Percentiles rank a stretch among this genome's conserved stretches.
These are phyloP conservation scores for Eledone cirrhosa DNA, from an alignment of 2,888 invertebrate species.

Conservation along the genomic window DNA sequence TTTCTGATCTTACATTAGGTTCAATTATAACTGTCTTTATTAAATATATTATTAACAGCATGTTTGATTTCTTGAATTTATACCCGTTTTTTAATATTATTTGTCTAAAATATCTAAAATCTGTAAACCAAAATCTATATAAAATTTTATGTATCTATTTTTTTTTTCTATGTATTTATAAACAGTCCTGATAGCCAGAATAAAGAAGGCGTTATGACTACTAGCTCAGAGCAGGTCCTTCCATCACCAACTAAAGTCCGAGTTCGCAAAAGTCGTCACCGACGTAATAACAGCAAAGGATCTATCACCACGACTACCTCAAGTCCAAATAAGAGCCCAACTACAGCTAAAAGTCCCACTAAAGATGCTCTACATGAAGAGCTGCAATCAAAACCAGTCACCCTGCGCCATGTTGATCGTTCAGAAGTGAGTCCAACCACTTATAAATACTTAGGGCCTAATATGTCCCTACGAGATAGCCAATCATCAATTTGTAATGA, in stretches of 20 bases:
- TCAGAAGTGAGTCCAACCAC: conserved; percentile 44
- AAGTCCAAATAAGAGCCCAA: conserved; percentile 55
- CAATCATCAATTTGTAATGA: conserved; percentile 31
- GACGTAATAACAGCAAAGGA: conserved; percentile 64
- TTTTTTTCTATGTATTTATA: conserved; percentile 12
- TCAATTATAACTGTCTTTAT: no score
- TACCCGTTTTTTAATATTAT: no score
- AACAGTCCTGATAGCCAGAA: conserved; percentile 55
- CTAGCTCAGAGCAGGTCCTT: conserved; percentile 55
- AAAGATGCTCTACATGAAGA: conserved; percentile 55
- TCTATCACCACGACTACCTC: conserved; percentile 52
- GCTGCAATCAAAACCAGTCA: conserved; percentile 44
- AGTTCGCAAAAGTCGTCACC: conserved; percentile 62
- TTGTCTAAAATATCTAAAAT: no score
- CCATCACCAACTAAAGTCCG: conserved; percentile 59
- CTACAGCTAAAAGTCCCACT: conserved; percentile 52
- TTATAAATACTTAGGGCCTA: conserved; percentile 58
- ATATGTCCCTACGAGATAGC: conserved; percentile 55
- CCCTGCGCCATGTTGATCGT: conserved; percentile 45
- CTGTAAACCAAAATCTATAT: no score
- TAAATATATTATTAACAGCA: no score
- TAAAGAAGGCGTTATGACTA: conserved; percentile 48
- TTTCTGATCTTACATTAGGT: no score
- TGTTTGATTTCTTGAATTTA: no score
- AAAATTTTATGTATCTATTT: no score